These are phyloP conservation scores for western clawed frog (Xenopus tropicalis) DNA, from an alignment of 2,113 vertebrate species.

Conservation along the genomic window UCB_Xtro_10.0 CM004447.2:17694501-17695000, in stretches of 20 bases:
- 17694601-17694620: not conserved
- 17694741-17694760: conserved; percentile 30
- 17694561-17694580: conserved; percentile 3
- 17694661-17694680: conserved; percentile 6
- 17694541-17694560: not conserved
- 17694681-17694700: not conserved
- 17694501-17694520: too few species aligned
- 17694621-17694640: conserved; percentile 19
- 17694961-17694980: not conserved
- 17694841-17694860: conserved; percentile 16
- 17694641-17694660: conserved; percentile 6
- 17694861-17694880: conserved; percentile 14
- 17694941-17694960: conserved; percentile 19
- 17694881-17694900: conserved; percentile 38
- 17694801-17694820: conserved; percentile 15
- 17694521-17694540: too few species aligned
- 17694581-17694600: conserved; percentile 2
- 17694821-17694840: conserved; percentile 31
- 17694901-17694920: conserved; percentile 8
- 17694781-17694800: conserved; percentile 20
- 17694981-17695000: not conserved
- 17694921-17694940: not conserved
- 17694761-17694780: not conserved
- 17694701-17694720: conserved; percentile 10
- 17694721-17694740: conserved; percentile 19